Conservation (phyloP, 2,888 invertebrate genomes). For the Boloria selene region DNA sequence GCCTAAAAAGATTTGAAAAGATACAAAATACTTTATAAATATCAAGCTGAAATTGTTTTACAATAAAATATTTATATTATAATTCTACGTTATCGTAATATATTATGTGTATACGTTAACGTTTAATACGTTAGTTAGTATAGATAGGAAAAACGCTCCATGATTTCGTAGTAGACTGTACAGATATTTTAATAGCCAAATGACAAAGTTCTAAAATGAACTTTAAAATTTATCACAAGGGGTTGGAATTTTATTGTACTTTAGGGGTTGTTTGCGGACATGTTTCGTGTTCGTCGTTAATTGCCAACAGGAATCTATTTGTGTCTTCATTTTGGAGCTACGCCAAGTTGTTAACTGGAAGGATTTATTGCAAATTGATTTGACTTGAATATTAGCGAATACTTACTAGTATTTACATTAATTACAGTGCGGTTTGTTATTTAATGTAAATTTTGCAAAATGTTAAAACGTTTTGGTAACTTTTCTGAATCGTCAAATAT, state of each 20-base stretch:
- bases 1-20: too few relatives aligned
- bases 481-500: too few relatives aligned
- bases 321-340: slow-evolving; percentile 41
- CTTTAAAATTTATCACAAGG: slow-evolving; percentile 24
- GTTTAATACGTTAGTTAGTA: not conserved
- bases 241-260: slow-evolving; percentile 27
- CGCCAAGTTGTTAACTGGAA: slow-evolving; percentile 40
- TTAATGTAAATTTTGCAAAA: too few relatives aligned
- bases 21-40: too few relatives aligned
- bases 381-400: slow-evolving; percentile 25
- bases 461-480: too few relatives aligned
- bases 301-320: slow-evolving; percentile 40
- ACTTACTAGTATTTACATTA: not conserved
- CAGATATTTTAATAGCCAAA: not conserved
- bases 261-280: slow-evolving; percentile 28
- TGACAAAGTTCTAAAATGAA: slow-evolving; percentile 26
- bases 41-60: too few relatives aligned
- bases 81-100: not conserved
- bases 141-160: not conserved
- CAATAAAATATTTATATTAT: too few relatives aligned
- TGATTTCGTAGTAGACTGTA: not conserved
- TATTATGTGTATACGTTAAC: too few relatives aligned
- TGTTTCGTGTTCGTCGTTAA: slow-evolving; percentile 40
- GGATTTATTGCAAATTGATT: slow-evolving; percentile 37
- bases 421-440: too few relatives aligned